Base-by-base conservation (phyloP, 2,888 invertebrate genomes). In the Caradrina clavipalpis region DNA sequence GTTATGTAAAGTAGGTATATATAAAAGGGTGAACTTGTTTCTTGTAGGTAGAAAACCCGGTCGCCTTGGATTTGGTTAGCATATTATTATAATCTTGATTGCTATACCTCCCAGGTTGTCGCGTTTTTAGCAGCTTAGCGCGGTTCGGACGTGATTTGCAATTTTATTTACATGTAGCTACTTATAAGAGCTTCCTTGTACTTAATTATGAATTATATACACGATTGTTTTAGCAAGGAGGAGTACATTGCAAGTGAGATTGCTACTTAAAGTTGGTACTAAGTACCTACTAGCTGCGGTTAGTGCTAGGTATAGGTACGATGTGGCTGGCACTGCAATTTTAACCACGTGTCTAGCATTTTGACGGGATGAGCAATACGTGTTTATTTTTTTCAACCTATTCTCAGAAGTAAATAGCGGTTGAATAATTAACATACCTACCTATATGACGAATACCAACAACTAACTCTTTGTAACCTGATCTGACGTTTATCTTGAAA, bases 1-100 rank as follows among this genome's bases (percentile, higher is more conserved):
- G 58, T 73, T 67, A 69, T 74, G 69, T 83, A 76, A 76, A 72
- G 53, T 54, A 69, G 47, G 55, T 65, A 68, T 42, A 56, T 68
- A 17, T 47, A 56, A 63, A 81, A 82, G 66, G 66, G 69, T 82
- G 59, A 81, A 81, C 64, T 71, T 61, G 78, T 83, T 78, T 76
- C 60, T 72, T 26, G 60, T 72, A 66, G 54, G 70, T 61, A 60
- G 66, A 72, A n/a, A 56, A 66, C 59, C 47, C 17, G 62, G 35
- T 69, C 47, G 50, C 56, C 26, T 81, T 78, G 56, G 59, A 21
- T 56, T 57, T 54, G 21, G 54, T 51, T 51, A 39, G 57, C 42
- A 31, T 73, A 57, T 57, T 39, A 56, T 54, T 35, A n/a, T 39
- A 67, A 67, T 39, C 19, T 72, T 77, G 68, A 67, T 53, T 53